Conservation (phyloP, 2,888 invertebrate genomes). For the Ectobius pallidus region DNA sequence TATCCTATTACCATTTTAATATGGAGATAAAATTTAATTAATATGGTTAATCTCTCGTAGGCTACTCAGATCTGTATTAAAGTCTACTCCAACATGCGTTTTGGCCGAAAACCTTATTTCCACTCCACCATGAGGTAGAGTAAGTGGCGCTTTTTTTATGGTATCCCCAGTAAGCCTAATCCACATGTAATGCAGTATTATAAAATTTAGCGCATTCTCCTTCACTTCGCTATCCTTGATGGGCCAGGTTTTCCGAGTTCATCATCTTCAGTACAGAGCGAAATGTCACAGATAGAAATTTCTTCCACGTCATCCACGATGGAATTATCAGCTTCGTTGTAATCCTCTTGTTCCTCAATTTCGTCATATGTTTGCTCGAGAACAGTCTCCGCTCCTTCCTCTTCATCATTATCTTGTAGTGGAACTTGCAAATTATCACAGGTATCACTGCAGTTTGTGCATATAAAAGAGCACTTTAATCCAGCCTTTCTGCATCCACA, state of each 20-base stretch:
- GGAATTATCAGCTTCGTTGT: slow-evolving; percentile 26
- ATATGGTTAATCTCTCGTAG: no score
- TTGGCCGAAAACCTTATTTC: no score
- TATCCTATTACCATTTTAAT: no score
- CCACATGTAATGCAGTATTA: no score
- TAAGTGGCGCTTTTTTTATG: no score
- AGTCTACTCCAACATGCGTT: no score
- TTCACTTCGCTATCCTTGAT: slow-evolving; percentile 37
- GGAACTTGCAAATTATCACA: slow-evolving; percentile 44
- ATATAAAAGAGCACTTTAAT: slow-evolving; percentile 23
- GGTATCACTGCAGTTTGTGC: slow-evolving; percentile 41
- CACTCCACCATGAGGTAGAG: no score
- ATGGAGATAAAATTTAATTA: no score
- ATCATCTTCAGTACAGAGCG: slow-evolving; percentile 38
- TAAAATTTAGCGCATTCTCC: slow-evolving; percentile 25
- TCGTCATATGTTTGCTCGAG: slow-evolving; percentile 42
- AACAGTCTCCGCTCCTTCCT: slow-evolving; percentile 47
- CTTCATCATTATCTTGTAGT: slow-evolving; percentile 46
- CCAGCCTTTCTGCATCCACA: slow-evolving; percentile 38
- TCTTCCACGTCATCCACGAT: no score
- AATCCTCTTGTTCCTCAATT: slow-evolving; percentile 45
- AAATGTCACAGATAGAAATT: no score
- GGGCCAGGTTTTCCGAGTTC: slow-evolving; percentile 38
- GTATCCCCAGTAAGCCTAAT: no score
- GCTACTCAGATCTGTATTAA: no score